Evolutionary conservation across 2,113 vertebrate species (phyloP).

Genomic region (Sarotherodon lohbergeri): DNA sequence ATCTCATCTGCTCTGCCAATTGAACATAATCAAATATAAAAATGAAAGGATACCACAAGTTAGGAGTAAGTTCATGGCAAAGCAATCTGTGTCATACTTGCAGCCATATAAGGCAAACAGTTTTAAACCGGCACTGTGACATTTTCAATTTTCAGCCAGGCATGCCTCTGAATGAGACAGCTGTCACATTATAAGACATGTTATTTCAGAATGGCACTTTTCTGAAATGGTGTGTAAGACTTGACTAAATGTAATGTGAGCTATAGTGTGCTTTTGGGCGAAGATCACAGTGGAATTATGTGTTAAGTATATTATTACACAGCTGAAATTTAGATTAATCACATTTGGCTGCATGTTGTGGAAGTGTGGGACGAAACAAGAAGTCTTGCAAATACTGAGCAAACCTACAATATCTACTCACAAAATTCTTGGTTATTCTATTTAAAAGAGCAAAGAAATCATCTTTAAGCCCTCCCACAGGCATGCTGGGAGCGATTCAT

Average conservation of each 20-base stretch:
- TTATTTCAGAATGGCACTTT: constrained; percentile 10
- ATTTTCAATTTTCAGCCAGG: constrained; percentile 45
- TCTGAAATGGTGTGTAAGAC: not conserved
- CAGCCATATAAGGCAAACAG: constrained; percentile 7
- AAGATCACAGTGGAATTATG: not conserved
- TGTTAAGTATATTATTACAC: not conserved
- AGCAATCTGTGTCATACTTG: constrained; percentile 9
- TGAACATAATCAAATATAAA: constrained; percentile 43
- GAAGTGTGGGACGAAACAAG: not conserved
- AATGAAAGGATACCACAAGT: constrained; percentile 29
- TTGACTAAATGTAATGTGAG: not conserved
- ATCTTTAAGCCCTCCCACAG: not conserved
- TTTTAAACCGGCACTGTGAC: constrained; percentile 30
- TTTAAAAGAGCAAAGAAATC: not conserved
- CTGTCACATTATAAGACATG: constrained; percentile 30
- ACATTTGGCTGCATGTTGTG: not conserved
- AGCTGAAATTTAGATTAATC: not conserved
- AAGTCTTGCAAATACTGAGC: not conserved
- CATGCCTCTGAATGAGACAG: constrained; percentile 21
- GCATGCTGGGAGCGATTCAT: not conserved
- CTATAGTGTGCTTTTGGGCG: not conserved
- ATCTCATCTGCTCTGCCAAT: constrained; percentile 9
- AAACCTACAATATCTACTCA: not conserved
- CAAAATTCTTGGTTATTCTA: not conserved
- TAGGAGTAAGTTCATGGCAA: constrained; percentile 18